Percentiles rank a stretch among this genome's conserved stretches.
Conservation (phyloP, 2,113 vertebrate genomes). For the Orthonyx spaldingii region DNA sequence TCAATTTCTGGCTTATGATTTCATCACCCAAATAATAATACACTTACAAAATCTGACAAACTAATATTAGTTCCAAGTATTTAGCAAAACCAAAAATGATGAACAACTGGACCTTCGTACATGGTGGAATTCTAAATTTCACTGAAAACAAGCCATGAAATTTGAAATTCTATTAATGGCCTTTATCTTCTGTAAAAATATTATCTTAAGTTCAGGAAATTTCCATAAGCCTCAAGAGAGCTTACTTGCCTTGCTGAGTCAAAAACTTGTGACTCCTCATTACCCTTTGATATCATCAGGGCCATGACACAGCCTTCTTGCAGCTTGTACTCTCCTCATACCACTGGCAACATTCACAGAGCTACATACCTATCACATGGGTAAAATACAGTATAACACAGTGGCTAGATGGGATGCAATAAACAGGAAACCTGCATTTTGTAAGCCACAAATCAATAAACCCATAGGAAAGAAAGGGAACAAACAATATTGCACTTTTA, state of each 20-base stretch:
- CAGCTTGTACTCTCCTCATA: not conserved
- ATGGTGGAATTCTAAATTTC: not conserved
- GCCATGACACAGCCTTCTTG: not conserved
- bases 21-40: not conserved
- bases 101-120: not conserved
- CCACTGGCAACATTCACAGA: not conserved
- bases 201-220: not conserved
- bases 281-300: not conserved
- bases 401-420: not conserved
- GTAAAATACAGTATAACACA: not conserved
- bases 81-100: not conserved
- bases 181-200: not conserved
- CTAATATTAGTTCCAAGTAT: not conserved
- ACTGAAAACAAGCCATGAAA: not conserved
- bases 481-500: not conserved
- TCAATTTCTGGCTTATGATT: not conserved
- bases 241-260: not conserved
- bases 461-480: not conserved
- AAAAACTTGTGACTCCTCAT: not conserved
- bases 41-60: not conserved
- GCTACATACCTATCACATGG: not conserved
- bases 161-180: not conserved
- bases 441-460: not conserved
- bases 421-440: not conserved
- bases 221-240: not conserved